These are phyloP conservation scores for Sphenopsis melanotis DNA, from an alignment of 2,797 vertebrate species.

Conservation along the genomic window DNA sequence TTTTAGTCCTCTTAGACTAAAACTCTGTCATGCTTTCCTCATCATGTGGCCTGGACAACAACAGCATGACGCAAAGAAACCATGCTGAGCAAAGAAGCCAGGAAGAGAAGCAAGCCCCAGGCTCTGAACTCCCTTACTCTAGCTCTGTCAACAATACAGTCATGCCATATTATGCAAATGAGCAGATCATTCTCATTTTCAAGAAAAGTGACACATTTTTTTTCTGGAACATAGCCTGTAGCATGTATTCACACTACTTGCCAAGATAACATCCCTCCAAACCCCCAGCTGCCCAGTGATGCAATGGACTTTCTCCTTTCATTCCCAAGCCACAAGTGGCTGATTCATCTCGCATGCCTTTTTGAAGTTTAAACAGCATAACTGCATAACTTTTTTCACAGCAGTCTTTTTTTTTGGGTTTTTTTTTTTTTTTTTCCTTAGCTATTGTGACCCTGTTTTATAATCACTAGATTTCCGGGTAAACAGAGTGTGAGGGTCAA, in stretches of 20 bases:
- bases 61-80: not conserved
- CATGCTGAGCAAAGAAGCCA: not conserved
- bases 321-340: not conserved
- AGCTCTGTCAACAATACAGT: not conserved
- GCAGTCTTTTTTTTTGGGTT: not conserved
- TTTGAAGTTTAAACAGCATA: not conserved
- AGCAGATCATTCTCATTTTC: slow-evolving; percentile 18
- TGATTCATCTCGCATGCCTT: not conserved
- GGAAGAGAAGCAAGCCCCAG: not conserved
- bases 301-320: not conserved
- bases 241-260: not conserved
- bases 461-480: not conserved
- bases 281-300: not conserved
- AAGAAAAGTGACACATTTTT: slow-evolving; percentile 12
- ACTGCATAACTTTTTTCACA: not conserved
- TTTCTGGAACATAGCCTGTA: slow-evolving; percentile 17
- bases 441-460: not conserved
- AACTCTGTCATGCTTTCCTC: not conserved
- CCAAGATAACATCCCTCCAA: slow-evolving; percentile 7
- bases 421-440: not conserved
- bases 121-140: not conserved
- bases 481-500: not conserved
- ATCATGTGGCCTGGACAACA: not conserved
- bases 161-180: slow-evolving; percentile 12
- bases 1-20: not conserved